phyloP scores from a whole-genome alignment of 1,140 invertebrate genomes.

The Pogonomyrmex barbatus region DNA sequence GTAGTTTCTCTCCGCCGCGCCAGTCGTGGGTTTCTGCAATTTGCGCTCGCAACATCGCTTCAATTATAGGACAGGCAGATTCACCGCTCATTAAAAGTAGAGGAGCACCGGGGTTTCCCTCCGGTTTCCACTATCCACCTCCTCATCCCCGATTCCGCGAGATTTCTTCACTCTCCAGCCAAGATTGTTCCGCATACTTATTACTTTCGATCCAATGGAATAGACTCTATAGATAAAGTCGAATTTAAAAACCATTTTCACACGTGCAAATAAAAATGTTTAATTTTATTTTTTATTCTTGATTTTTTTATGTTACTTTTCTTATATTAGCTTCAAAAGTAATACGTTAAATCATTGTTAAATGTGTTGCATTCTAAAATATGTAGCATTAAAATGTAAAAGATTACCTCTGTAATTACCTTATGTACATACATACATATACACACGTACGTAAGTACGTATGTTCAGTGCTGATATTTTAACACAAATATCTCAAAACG shows the following conservation, averaged over 20 bases:
- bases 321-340: not conserved
- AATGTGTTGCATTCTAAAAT: not conserved
- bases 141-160: slow-evolving; percentile 5
- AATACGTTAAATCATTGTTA: not conserved
- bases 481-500: slow-evolving; percentile 30
- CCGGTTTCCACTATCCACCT: slow-evolving; percentile 14
- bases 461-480: not conserved
- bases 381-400: not conserved
- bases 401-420: slow-evolving; percentile 1
- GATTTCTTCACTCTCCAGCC: slow-evolving; percentile 10
- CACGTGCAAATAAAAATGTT: not conserved
- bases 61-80: slow-evolving; percentile 73
- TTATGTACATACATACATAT: too few relatives aligned
- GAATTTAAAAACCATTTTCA: slow-evolving; percentile 47
- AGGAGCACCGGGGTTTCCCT: slow-evolving; percentile 23
- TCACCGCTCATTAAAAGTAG: slow-evolving; percentile 73
- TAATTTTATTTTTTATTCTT: not conserved
- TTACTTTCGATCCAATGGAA: slow-evolving; percentile 64
- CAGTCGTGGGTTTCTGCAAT: slow-evolving; percentile 63
- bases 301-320: not conserved
- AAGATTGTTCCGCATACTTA: slow-evolving; percentile 69
- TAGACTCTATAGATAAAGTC: slow-evolving; percentile 37
- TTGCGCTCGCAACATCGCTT: slow-evolving; percentile 72
- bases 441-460: too few relatives aligned
- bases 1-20: slow-evolving; percentile 31